These are phyloP conservation scores for Laothoe populi DNA, from an alignment of 2,888 invertebrate species.

Conservation along the genomic window DNA sequence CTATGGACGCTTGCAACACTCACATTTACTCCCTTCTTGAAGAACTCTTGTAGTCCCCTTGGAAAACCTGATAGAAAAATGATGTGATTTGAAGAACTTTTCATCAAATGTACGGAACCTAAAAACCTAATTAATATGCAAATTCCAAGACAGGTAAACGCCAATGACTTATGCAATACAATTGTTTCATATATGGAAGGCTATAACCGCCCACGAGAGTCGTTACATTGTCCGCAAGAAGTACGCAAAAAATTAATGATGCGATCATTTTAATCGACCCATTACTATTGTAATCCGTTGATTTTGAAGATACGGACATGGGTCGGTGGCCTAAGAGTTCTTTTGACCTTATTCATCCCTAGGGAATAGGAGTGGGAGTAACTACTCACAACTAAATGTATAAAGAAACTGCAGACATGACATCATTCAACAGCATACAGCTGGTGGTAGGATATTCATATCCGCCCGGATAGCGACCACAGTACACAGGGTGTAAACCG, in stretches of 20 bases:
- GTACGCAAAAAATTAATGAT: constrained; percentile 15
- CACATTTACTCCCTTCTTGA: too few relatives aligned
- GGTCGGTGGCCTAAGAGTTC: background rate
- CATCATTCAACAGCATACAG: too few relatives aligned
- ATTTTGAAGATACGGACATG: background rate
- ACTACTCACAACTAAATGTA: too few relatives aligned
- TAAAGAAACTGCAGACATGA: too few relatives aligned
- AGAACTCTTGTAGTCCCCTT: too few relatives aligned
- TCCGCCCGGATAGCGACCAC: too few relatives aligned
- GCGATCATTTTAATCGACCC: constrained; percentile 2
- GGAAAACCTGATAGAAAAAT: too few relatives aligned
- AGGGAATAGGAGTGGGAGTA: background rate
- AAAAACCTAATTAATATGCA: constrained; percentile 17
- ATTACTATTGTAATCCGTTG: background rate
- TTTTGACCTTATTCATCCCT: background rate
- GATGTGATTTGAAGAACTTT: too few relatives aligned
- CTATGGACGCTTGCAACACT: too few relatives aligned
- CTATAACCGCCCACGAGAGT: constrained; percentile 2
- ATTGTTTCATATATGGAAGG: background rate
- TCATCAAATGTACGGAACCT: too few relatives aligned
- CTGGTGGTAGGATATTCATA: too few relatives aligned
- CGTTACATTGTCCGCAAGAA: constrained; percentile 4
- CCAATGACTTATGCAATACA: background rate
- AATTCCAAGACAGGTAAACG: constrained; percentile 8
- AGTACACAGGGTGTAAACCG: too few relatives aligned